Conservation (phyloP, 2,113 vertebrate genomes). For the Rattus rattus region DNA sequence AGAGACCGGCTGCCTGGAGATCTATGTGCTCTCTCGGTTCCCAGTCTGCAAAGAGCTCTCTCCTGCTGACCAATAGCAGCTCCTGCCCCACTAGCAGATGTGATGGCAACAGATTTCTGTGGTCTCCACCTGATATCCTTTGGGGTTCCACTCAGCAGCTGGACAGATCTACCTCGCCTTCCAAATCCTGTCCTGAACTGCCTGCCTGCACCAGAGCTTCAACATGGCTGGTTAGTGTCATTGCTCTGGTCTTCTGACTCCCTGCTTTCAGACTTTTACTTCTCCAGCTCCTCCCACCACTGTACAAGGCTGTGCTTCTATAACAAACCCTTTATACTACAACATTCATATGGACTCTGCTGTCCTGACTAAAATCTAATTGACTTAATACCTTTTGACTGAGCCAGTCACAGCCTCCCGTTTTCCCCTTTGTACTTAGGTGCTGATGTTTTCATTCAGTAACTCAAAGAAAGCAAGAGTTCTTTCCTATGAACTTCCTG, state of each 20-base stretch:
- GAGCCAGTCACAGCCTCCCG: neutral
- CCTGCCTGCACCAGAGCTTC: neutral
- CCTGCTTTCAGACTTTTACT: neutral
- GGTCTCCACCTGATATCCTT: slow-evolving; percentile 26
- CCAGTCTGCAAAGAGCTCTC: neutral
- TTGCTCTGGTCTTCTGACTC: neutral
- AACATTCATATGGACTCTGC: neutral
- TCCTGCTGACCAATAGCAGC: neutral
- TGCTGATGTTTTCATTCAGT: slow-evolving; percentile 1
- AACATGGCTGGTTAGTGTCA: neutral
- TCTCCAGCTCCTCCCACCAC: neutral
- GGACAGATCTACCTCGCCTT: neutral
- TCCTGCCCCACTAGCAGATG: neutral
- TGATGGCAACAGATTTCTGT: neutral
- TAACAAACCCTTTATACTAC: neutral
- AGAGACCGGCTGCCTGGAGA: neutral
- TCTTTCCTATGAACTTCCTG: neutral
- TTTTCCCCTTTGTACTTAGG: neutral
- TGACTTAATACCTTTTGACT: neutral
- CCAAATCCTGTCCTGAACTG: neutral
- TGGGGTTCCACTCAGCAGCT: neutral
- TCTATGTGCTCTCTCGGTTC: neutral
- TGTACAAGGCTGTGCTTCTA: neutral
- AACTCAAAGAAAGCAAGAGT: neutral
- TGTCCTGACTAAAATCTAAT: slow-evolving; percentile 31